Evolutionary conservation across 2,888 invertebrate genomes (phyloP).

Genomic region (Cryptus armator): DNA sequence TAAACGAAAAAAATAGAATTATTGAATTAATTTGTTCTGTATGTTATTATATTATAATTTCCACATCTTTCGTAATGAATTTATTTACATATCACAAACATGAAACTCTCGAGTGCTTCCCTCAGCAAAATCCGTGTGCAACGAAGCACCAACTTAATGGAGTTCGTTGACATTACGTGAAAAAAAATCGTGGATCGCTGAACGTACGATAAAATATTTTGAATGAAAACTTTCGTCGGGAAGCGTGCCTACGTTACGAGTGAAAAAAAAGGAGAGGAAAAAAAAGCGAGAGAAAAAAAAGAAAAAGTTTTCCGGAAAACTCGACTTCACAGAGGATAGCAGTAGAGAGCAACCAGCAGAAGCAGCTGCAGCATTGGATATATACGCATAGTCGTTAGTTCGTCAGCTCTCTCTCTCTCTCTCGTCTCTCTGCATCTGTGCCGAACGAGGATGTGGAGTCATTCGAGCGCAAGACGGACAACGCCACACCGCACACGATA

Average conservation of each 20-base stretch:
- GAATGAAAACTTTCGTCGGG: not conserved
- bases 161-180: too few relatives aligned
- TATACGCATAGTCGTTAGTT: not conserved
- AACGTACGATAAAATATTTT: slow-evolving; percentile 3
- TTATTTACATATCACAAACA: too few relatives aligned
- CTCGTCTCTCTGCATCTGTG: not conserved
- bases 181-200: not conserved
- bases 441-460: slow-evolving; percentile 11
- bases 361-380: slow-evolving; percentile 5
- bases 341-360: not conserved
- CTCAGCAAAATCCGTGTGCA: too few relatives aligned
- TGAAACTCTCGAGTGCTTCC: too few relatives aligned
- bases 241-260: not conserved
- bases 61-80: too few relatives aligned
- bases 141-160: too few relatives aligned
- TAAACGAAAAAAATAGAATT: too few relatives aligned
- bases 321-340: not conserved
- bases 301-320: slow-evolving; percentile 5
- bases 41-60: too few relatives aligned
- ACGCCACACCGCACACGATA: slow-evolving; percentile 1
- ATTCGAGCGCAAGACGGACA: not conserved
- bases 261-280: not conserved
- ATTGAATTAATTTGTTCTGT: too few relatives aligned
- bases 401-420: not conserved
- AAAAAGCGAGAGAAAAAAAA: too few relatives aligned